These are phyloP conservation scores for Connochaetes taurinus DNA, from an alignment of 2,113 vertebrate species.

Conservation along the genomic window DNA sequence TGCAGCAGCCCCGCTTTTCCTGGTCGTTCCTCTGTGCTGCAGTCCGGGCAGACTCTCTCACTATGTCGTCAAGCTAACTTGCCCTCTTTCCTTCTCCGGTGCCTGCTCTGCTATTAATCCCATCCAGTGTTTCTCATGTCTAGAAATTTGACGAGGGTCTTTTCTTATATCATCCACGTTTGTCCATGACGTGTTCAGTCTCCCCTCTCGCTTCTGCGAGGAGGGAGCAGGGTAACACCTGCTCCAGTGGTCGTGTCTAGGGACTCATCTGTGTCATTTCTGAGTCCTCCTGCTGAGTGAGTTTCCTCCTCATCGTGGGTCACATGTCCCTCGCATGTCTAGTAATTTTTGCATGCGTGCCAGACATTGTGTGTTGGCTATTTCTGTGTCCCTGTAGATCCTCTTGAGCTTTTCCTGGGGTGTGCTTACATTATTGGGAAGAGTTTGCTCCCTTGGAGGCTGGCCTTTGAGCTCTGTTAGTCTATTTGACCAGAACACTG, in stretches of 20 bases:
- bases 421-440: too few species aligned
- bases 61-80: background rate
- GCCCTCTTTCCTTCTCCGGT: background rate
- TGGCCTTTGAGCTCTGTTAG: background rate
- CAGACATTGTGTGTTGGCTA: background rate
- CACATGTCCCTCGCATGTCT: accelerated
- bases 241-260: accelerated
- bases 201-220: background rate
- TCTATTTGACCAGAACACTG: accelerated
- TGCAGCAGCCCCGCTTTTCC: accelerated
- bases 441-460: background rate
- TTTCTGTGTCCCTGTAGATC: background rate
- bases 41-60: too few species aligned
- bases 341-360: background rate
- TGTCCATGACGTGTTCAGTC: accelerated
- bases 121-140: background rate
- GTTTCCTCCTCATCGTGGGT: accelerated
- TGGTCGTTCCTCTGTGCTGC: background rate
- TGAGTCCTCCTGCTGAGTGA: accelerated
- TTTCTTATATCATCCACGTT: background rate
- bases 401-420: background rate
- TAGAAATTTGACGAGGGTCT: background rate
- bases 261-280: accelerated
- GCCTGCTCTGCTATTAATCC: background rate
- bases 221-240: accelerated